These are phyloP conservation scores for Motacilla alba DNA, from an alignment of 2,113 vertebrate species.

Conservation along the genomic window DNA sequence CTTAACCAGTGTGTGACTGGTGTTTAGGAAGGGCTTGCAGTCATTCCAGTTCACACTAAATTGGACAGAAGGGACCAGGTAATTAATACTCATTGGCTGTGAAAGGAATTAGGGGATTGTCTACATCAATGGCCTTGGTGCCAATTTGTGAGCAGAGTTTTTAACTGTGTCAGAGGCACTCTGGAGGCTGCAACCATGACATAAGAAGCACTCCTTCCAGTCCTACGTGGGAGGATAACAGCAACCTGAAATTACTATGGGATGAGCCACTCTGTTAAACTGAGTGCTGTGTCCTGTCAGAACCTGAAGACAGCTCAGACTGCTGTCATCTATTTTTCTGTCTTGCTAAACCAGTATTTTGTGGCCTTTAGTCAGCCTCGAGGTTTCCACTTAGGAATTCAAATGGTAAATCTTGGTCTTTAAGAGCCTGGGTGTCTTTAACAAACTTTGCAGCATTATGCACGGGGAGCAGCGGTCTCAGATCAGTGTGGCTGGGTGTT, in stretches of 20 bases:
- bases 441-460: neutral
- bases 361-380: neutral
- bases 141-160: neutral
- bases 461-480: neutral
- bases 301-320: neutral
- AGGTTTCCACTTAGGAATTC: neutral
- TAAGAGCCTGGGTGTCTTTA: neutral
- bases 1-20: neutral
- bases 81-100: neutral
- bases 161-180: neutral
- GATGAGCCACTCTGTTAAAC: neutral
- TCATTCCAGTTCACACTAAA: neutral
- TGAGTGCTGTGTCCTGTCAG: neutral
- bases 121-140: neutral
- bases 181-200: neutral
- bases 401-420: neutral
- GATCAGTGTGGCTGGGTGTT: neutral
- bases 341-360: neutral
- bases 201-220: neutral
- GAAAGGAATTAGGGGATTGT: neutral
- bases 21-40: neutral
- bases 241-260: neutral
- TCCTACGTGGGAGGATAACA: neutral
- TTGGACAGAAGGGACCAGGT: neutral
- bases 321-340: neutral